These are phyloP conservation scores for Tubulanus polymorphus DNA, from an alignment of 2,888 invertebrate species.

Conservation along the genomic window DNA sequence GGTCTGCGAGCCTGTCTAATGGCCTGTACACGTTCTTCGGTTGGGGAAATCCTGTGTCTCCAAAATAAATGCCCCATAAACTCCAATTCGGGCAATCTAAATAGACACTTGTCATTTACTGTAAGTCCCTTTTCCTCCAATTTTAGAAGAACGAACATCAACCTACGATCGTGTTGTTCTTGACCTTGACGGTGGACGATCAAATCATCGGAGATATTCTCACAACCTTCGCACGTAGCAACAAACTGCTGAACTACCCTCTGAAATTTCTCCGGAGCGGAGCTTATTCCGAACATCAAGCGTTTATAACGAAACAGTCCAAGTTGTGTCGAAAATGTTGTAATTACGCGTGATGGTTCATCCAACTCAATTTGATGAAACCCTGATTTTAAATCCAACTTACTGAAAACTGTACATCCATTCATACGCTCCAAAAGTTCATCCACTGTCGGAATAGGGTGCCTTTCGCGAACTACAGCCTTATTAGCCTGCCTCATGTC, in stretches of 20 bases:
- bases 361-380: slow-evolving; percentile 27
- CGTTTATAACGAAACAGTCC: slow-evolving; percentile 23
- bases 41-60: neutral
- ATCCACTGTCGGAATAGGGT: slow-evolving; percentile 18
- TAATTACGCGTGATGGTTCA: slow-evolving; percentile 24
- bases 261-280: slow-evolving; percentile 24
- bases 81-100: slow-evolving; percentile 15
- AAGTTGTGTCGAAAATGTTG: slow-evolving; percentile 26
- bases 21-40: slow-evolving; percentile 6
- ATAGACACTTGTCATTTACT: slow-evolving; percentile 21
- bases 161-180: slow-evolving; percentile 17
- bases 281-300: slow-evolving; percentile 23
- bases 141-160: slow-evolving; percentile 12
- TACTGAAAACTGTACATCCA: slow-evolving; percentile 21
- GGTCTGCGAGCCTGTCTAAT: neutral
- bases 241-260: slow-evolving; percentile 17
- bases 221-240: slow-evolving; percentile 10
- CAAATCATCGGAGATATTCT: slow-evolving; percentile 23
- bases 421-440: slow-evolving; percentile 20
- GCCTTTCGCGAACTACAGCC: slow-evolving; percentile 18
- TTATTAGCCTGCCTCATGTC: slow-evolving; percentile 20
- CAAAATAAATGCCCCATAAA: slow-evolving; percentile 13
- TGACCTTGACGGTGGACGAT: slow-evolving; percentile 19
- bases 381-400: slow-evolving; percentile 26
- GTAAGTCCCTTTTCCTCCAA: slow-evolving; percentile 16